Evolutionary conservation across 2,113 vertebrate species (phyloP), one percentile per base, ranked within the genome.

Genomic region (Camelus bactrianus): DNA sequence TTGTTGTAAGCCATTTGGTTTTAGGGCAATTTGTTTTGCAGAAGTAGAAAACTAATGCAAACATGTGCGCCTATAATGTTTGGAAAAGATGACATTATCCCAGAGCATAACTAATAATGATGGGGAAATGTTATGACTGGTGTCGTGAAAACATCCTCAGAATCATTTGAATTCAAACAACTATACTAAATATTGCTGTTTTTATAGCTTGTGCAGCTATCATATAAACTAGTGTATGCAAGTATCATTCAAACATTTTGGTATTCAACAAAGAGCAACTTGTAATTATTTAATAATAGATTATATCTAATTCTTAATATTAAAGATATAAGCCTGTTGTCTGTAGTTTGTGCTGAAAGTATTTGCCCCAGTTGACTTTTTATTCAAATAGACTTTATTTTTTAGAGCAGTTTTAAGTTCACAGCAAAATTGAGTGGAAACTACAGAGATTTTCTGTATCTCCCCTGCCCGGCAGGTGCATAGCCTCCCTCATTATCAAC

Each of bases 251-350:
- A 62, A 17, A 62, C 30, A 54, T 73, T 77, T 22, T 72, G 6
- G 6, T 64, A 62, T 52, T 91, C 46, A 64, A 72, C 26, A 35
- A 87, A 64, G 28, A 86, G 38, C 12, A 30, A 72, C 52, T 85
- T 85, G 30, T 91, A 86, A 46, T 16, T 64, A 73, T 60, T 95
- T 86, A 95, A 87, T 86, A 58, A 58, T 60, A 76, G 72, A 38
- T 88, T 83, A 76, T 54, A 85, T 56, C 11, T 69, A 30, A 75
- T 67, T 90, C 10, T 50, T 84, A 30, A 76, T 38, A 86, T 95
- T 64, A 54, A 80, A 72, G 15, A 4, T 65, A 19, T 58, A 67
- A 76, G 14, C 5, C 19, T 22, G 6, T 64, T 86, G 10, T 77
- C 42, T 91, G 7, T 72, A 56, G 24, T 64, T 87, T n/a, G 75